Evolutionary conservation across 1,140 invertebrate species (phyloP).

Genomic region (Hirudo medicinalis): DNA sequence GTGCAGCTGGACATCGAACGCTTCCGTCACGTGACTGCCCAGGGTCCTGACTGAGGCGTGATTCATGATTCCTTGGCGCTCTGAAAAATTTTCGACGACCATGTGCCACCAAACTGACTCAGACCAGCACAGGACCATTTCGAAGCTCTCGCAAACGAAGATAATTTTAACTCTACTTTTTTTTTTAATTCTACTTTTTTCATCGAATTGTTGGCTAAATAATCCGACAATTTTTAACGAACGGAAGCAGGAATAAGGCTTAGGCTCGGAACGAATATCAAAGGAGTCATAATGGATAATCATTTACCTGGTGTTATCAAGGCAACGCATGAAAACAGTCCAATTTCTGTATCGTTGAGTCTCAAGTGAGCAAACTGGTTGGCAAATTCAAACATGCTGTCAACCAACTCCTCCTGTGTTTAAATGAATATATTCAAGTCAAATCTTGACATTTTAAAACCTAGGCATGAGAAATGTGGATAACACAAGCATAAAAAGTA

Average conservation of each 20-base stretch:
- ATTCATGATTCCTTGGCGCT: constrained; percentile 58
- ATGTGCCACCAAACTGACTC: neutral
- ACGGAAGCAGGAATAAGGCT: neutral
- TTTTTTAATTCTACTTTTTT: neutral
- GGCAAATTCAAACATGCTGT: constrained; percentile 49
- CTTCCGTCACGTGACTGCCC: constrained; percentile 70
- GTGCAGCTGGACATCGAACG: constrained; percentile 60
- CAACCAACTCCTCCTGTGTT: constrained; percentile 56
- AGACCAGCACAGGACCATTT: neutral
- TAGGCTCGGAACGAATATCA: neutral
- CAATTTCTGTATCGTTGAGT: constrained; percentile 76
- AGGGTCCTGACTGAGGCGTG: constrained; percentile 63
- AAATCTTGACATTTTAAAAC: neutral
- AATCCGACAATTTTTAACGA: neutral
- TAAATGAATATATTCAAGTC: constrained; percentile 16
- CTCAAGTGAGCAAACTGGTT: constrained; percentile 52
- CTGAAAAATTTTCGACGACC: constrained; percentile 35
- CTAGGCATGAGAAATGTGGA: neutral
- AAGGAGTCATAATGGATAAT: neutral
- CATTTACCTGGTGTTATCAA: constrained; percentile 57
- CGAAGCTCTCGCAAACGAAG: neutral
- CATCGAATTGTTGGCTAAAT: neutral
- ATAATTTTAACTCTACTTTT: neutral
- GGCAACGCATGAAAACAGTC: constrained; percentile 71
- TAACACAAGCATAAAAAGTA: neutral